phyloP scores from a whole-genome alignment of 2,113 vertebrate genomes.

The Hydrochoerus hydrochaeris region DNA sequence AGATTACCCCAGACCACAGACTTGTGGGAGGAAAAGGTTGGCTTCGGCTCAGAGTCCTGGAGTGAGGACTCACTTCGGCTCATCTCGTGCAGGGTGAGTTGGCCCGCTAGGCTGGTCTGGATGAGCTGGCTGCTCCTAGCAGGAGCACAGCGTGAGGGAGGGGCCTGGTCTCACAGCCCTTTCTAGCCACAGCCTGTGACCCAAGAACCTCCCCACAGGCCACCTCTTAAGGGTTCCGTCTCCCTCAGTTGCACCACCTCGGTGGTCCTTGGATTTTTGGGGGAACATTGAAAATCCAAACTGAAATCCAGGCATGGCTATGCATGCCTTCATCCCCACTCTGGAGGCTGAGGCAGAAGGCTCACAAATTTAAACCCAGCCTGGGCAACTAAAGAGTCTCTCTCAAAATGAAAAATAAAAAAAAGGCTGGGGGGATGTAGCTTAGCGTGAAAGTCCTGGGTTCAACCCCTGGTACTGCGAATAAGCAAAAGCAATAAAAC shows the following conservation, averaged over 20 bases:
- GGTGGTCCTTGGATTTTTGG: background rate
- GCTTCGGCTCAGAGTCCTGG: background rate
- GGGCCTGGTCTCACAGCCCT: background rate
- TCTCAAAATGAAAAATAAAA: background rate
- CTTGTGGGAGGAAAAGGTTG: background rate
- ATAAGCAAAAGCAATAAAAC: background rate
- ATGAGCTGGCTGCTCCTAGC: rapidly evolving
- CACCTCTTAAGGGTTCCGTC: background rate
- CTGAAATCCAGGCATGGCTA: background rate
- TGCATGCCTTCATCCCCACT: background rate
- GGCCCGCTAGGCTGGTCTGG: background rate
- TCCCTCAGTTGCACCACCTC: background rate
- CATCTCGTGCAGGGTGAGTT: rapidly evolving
- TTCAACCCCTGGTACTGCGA: background rate
- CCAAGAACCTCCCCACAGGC: background rate
- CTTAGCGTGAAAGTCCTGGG: background rate
- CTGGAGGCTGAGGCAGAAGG: background rate
- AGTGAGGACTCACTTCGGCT: no score
- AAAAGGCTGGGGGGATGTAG: background rate
- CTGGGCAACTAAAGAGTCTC: background rate
- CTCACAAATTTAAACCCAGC: background rate
- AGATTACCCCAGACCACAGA: background rate
- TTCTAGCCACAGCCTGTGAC: background rate
- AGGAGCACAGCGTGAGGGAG: background rate
- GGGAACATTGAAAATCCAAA: background rate